Conservation (phyloP, 2,888 invertebrate genomes). For the Lapara coniferarum region DNA sequence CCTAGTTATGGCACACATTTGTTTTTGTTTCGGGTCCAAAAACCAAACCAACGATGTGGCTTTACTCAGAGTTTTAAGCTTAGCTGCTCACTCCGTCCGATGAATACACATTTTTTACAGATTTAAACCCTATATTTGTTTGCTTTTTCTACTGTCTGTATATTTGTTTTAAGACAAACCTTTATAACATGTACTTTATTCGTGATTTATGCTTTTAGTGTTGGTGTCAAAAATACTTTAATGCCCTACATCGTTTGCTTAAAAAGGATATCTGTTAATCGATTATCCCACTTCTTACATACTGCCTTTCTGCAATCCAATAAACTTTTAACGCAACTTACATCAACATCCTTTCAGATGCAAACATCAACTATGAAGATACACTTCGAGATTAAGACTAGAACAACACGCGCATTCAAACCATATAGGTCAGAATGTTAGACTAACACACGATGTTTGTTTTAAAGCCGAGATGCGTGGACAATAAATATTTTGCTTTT, state of each 20-base stretch:
- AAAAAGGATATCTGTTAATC: too few relatives aligned
- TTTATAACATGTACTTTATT: not conserved
- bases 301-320: not conserved
- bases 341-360: not conserved
- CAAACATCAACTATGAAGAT: not conserved
- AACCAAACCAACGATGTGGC: not conserved
- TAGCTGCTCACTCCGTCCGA: slow-evolving; percentile 5
- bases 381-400: slow-evolving; percentile 18
- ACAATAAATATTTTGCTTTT: slow-evolving; percentile 73
- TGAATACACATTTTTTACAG: not conserved
- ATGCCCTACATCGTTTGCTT: too few relatives aligned
- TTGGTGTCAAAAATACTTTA: too few relatives aligned
- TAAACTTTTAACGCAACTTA: not conserved
- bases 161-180: not conserved
- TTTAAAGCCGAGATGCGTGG: slow-evolving; percentile 52
- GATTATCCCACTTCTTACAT: too few relatives aligned
- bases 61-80: slow-evolving; percentile 4
- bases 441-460: slow-evolving; percentile 38
- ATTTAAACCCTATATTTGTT: not conserved
- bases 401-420: slow-evolving; percentile 26
- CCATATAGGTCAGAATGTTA: slow-evolving; percentile 33
- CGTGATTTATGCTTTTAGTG: too few relatives aligned
- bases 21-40: slow-evolving; percentile 4
- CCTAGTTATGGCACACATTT: not conserved
- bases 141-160: not conserved